Evolutionary conservation across 64 coral and sea anemone genomes (phyloP), one percentile per base, ranked within the genome.

Genomic region (Anthopleura sola): DNA sequence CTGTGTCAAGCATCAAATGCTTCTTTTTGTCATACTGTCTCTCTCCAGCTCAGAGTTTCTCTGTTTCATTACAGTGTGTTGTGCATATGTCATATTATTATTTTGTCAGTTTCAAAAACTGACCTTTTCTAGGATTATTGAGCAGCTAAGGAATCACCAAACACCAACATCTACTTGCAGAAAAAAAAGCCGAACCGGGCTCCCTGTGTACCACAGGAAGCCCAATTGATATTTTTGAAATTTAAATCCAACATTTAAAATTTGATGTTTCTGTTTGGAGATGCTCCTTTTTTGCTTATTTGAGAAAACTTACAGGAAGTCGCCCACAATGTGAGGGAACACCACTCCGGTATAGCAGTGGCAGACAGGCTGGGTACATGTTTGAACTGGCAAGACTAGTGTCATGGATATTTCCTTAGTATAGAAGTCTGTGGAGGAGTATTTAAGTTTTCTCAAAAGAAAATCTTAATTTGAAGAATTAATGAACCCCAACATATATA

Each of bases 371-470:
- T 83, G 28, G 46, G 14, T 33, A 53, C 60, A 66, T 66, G 31
- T 39, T 23, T 83, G 10, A 31, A 29, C n/a, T n/a, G n/a, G n/a
- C 80, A 53, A 56, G 80, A 56, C 16, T 83, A 8, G 80, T n/a
- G 6, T 31, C n/a, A 32, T 71, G 29, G 66, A 56, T 83, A 37
- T 26, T 36, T 56, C 1, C 17, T 36, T 83, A 83, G 82, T n/a
- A 5, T 54, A 83, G 44, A 56, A 34, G 36, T 83, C 24, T 56
- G 82, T 83, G 29, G 46, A 83, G 29, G 50, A 83, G 82, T 83
- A 83, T 83, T 83, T 83, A 83, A 83, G 82, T 83, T 83, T 83
- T 83, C 82, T 83, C 82, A 83, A 83, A 83, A 83, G 82, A 60
- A 81, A 83, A 83, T 83, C 24, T 47, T 11, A 83, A 83, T 83